A percentile compares a stretch with the other conserved stretches of the same genome.
Conservation (phyloP, 2,113 vertebrate species). For the Ictalurus furcatus region DNA sequence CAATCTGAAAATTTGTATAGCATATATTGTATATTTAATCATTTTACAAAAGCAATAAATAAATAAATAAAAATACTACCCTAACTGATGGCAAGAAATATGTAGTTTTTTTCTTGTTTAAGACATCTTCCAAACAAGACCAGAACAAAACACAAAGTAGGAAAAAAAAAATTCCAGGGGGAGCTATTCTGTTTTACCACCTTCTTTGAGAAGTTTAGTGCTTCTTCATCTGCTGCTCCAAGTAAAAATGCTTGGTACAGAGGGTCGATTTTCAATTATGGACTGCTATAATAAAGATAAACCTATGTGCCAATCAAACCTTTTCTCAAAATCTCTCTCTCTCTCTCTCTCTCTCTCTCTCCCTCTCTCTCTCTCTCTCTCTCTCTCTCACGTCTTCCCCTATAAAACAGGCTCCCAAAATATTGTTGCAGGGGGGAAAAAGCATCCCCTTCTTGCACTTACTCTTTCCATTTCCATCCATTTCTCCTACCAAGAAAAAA, state of each 20-base stretch:
- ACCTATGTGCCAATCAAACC: constrained; percentile 66
- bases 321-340: constrained; percentile 58
- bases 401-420: constrained; percentile 52
- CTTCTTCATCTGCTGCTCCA: constrained; percentile 9
- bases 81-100: background rate
- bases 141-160: background rate
- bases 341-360: constrained; percentile 53
- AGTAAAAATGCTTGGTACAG: constrained; percentile 53
- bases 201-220: background rate
- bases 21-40: background rate
- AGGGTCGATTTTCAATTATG: constrained; percentile 74
- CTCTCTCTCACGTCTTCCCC: constrained; percentile 30
- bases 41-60: background rate
- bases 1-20: background rate
- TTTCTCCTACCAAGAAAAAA: constrained; percentile 52
- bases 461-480: constrained; percentile 53
- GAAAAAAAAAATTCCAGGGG: no score
- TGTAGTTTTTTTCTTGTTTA: background rate
- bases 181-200: background rate
- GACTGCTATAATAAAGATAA: constrained; percentile 75
- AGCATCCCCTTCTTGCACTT: constrained; percentile 48
- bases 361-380: constrained; percentile 34
- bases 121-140: background rate
- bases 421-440: constrained; percentile 13
- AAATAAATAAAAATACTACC: background rate